Conservation (phyloP, 2,113 vertebrate species). For the Cryptotis parvus region DNA sequence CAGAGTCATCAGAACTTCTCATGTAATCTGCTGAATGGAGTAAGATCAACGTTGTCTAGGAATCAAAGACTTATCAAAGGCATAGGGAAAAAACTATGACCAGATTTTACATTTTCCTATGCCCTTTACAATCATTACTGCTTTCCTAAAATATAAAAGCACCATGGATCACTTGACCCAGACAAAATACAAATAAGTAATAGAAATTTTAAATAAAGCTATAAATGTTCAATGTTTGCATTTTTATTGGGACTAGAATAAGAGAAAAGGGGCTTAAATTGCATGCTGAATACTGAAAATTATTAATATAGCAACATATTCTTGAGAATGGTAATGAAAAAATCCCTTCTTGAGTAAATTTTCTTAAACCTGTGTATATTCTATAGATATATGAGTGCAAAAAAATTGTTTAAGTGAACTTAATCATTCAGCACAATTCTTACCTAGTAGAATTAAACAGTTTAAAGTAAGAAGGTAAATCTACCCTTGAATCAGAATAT, state of each 20-base stretch:
- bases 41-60: neutral
- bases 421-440: neutral
- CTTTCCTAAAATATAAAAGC: conserved; percentile 47
- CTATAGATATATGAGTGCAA: too few species aligned
- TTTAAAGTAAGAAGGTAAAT: conserved; percentile 49
- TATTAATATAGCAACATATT: conserved; percentile 30
- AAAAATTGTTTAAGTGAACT: neutral
- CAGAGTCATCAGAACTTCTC: neutral
- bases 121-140: neutral
- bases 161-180: conserved; percentile 37
- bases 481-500: conserved; percentile 3
- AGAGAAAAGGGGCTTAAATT: conserved; percentile 26
- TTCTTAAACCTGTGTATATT: neutral
- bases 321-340: conserved; percentile 20
- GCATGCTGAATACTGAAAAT: neutral
- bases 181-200: conserved; percentile 62
- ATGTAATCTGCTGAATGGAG: neutral
- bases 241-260: conserved; percentile 38
- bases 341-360: conserved; percentile 14
- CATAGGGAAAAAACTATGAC: neutral
- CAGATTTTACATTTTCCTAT: conserved; percentile 36
- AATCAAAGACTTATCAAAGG: conserved; percentile 37
- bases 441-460: conserved; percentile 24
- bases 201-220: conserved; percentile 37
- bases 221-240: conserved; percentile 37